Evolutionary conservation across 2,113 vertebrate species (phyloP).

Genomic region (Gnathonemus longibarbis): DNA sequence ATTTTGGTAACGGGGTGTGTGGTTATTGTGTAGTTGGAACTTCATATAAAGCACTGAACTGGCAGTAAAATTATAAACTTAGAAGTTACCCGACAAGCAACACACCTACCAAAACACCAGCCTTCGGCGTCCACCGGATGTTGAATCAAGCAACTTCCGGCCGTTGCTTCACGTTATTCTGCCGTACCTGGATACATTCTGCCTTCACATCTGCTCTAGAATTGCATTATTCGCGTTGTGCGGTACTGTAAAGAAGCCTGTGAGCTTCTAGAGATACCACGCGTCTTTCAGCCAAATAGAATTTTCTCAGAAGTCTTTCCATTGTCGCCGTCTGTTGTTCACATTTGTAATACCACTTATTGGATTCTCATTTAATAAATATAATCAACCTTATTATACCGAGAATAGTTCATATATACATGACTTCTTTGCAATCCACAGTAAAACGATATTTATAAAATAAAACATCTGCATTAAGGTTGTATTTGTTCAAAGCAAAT

Average conservation of each 20-base stretch:
- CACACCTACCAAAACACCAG: neutral
- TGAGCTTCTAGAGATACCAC: neutral
- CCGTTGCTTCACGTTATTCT: neutral
- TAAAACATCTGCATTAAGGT: neutral
- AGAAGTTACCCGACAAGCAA: neutral
- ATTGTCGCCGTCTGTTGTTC: conserved; percentile 4
- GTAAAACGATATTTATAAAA: neutral
- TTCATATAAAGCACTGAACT: neutral
- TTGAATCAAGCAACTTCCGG: neutral
- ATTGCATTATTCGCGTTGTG: neutral
- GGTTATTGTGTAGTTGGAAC: neutral
- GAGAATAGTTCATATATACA: neutral
- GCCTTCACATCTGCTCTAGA: neutral
- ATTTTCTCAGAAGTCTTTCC: neutral
- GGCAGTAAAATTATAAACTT: neutral
- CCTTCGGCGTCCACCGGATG: neutral
- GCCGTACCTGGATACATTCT: neutral
- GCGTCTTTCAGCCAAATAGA: neutral
- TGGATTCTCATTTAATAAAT: neutral
- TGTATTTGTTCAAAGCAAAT: neutral
- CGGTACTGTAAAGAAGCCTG: neutral
- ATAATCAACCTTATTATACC: neutral
- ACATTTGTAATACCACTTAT: neutral
- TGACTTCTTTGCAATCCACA: neutral
- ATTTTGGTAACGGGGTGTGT: neutral